Evolutionary conservation across 35 echinoderm and acorn worm genomes (phyloP).

Genomic region (Apostichopus parvimensis): DNA sequence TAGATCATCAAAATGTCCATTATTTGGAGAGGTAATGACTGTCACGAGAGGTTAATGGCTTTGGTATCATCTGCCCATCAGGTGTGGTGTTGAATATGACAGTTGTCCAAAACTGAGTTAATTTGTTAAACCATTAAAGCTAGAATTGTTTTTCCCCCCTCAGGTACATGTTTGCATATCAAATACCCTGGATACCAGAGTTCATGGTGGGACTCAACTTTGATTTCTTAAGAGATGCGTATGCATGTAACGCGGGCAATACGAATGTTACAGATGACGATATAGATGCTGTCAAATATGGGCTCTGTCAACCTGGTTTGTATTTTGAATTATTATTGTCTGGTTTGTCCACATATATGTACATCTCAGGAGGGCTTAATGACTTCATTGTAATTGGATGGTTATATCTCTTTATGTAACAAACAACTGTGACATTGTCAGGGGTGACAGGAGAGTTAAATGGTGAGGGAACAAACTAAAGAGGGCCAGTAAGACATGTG

Average conservation of each 20-base stretch:
- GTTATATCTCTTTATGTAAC: no score
- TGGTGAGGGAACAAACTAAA: no score
- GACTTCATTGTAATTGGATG: no score
- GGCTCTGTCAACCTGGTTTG: constrained; percentile 36
- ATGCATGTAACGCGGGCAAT: not conserved
- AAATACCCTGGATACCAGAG: constrained; percentile 32
- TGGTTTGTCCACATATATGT: no score
- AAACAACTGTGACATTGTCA: no score
- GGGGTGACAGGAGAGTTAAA: no score
- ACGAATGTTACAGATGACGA: constrained; percentile 15
- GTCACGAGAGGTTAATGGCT: no score
- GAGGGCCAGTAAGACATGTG: no score
- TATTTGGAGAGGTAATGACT: no score
- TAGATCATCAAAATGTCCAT: no score
- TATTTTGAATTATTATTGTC: not conserved
- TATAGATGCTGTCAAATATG: constrained; percentile 19
- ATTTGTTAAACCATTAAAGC: not conserved
- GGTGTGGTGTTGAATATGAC: no score
- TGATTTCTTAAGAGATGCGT: not conserved
- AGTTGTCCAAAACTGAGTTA: not conserved
- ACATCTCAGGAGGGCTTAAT: no score
- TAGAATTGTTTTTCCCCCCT: not conserved
- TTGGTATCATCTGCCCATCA: not conserved
- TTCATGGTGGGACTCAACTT: not conserved
- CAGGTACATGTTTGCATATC: constrained; percentile 52